Evolutionary conservation across 30 jellyfish, hydroid and myxozoan genomes (phyloP), one percentile per base, ranked within the genome.

Genomic region (Hydractinia symbiolongicarpus): DNA sequence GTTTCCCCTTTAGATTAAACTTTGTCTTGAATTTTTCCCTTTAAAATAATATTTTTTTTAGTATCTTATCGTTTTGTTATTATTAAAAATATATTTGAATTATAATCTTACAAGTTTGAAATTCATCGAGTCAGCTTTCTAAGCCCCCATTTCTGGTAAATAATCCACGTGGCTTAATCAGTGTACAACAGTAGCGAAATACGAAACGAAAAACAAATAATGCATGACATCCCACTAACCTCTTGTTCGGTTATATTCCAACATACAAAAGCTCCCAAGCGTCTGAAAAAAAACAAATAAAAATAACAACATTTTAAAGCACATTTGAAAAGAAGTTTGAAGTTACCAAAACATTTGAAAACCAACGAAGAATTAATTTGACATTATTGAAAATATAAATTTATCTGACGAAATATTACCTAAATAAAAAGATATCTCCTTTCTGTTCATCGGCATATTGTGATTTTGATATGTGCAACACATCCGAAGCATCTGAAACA

Each of bases 181-280:
- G 17, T 58, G 19, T 58, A 58, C 3, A 3, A 11, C 3, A 3
- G 15, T 58, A 16, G 69, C 3, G 69, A 58, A 1, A 58, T 16
- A 58, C 69, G 69, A 58, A 13, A 58, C 1, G 3, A 58, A 58
- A 16, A 13, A 58, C 15, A 11, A 11, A 11, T 1, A 16, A 58
- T 58, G 69, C 1, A 58, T 58, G 17, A 58, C 15, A 11, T 58
- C 19, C 19, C 17, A 71, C 20, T 6, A 77, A 85, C 94, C 94
- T 90, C 97, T 2, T 82, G 66, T 72, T 86, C 94, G 13, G 87
- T 76, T 52, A 90, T 68, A 66, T 90, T 90, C 97, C 97, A 90
- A 81, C 97, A 90, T 4, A 90, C 97, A 73, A 85, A 90, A 20
- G 97, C 89, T 5, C 97, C 97, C 44, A 90, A 87, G 4, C 97